Evolutionary conservation across 1,140 invertebrate genomes (phyloP), one percentile per base, ranked within the genome.

Genomic region (Tribolium madens): DNA sequence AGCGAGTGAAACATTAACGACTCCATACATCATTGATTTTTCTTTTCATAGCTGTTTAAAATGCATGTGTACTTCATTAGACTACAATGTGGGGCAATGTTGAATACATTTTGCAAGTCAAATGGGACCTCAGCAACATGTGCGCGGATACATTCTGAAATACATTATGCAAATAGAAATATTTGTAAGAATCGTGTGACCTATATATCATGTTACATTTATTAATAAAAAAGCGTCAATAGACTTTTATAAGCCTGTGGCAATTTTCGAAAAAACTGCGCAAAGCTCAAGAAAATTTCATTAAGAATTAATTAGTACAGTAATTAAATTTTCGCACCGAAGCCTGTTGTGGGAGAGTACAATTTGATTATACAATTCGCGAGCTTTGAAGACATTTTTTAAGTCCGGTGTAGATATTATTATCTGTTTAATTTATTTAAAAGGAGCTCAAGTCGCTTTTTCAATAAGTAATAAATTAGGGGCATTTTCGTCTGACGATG

Each of bases 101-200:
- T 36, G 50, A 48, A 48, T 72, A 52, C 46, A 72, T 72, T 72
- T 72, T 72, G 70, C 70, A 72, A 72, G 70, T 72, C 70, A 72
- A 72, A 72, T 72, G 70, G 50, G 26, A 72, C 46, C 26, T 15
- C 50, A 52, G 70, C 46, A 72, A 72, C 70, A 72, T 72, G 70
- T 72, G 70, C 69, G 47, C 46, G 70, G 15, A 72, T 72, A 72
- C 21, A 52, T 52, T 72, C 50, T 52, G 70, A 52, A 33, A 48
- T 26, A 72, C 70, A 72, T 72, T 72, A 72, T 72, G 70, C 46
- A 72, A 72, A 72, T 72, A 13, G 13, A 18, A 33, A 52, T 72
- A 52, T 52, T 48, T 52, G 50, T 72, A 64, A 64, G 57, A 64
- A 64, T 64, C 14, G 69, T 48, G 47, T 21, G 46, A 52, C 42